Base-by-base conservation (phyloP, 2,113 vertebrate species). In the Corythornis madagascariensis region DNA sequence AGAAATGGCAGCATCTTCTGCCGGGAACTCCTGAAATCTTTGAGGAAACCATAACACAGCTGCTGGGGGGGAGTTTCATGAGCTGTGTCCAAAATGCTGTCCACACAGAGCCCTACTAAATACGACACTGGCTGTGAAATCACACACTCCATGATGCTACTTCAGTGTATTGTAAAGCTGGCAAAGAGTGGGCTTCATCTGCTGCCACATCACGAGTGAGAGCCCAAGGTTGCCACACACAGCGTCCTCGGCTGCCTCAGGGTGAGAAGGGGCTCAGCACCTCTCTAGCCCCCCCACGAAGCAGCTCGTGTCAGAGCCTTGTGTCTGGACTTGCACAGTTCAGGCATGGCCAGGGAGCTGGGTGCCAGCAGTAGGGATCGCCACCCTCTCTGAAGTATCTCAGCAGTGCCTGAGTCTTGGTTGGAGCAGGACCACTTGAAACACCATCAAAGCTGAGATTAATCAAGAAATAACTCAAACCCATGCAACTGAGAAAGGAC, bases 11-110 rank as follows among this genome's bases (percentile, higher is more conserved):
- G 90, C 12, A 7, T 61, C 72, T 90, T 93, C 55, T 13, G 2
- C 53, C 56, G 50, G 60, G 38, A 95, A 85, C 38, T 95, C 84
- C 76, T 72, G 24, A 87, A 83, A 67, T 77, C 45, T 84, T 73
- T 4, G 4, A 78, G 40, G 59, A 28, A 82, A 92, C 28, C 1
- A 4, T 35, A 84, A 83, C 45, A 61, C 42, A 90, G 76, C 56
- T 77, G 74, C 87, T 83, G 73, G 64, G 9, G 2, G 63, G 64
- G 77, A 92, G 52, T 80, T 84, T 9, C 2, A 4, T 24, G 56
- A 86, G 81, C 70, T 6, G 4, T 48, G 82, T 75, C 29, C 0
- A 2, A 80, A 63, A 83, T 53, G 40, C 71, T 61, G 18, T 25
- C 87, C 90, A 80, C 29, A 28, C 40, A 74, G 57, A 90, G 28